phyloP scores from a whole-genome alignment of 2,113 vertebrate genomes.

The Malurus alboscapulatus region DNA sequence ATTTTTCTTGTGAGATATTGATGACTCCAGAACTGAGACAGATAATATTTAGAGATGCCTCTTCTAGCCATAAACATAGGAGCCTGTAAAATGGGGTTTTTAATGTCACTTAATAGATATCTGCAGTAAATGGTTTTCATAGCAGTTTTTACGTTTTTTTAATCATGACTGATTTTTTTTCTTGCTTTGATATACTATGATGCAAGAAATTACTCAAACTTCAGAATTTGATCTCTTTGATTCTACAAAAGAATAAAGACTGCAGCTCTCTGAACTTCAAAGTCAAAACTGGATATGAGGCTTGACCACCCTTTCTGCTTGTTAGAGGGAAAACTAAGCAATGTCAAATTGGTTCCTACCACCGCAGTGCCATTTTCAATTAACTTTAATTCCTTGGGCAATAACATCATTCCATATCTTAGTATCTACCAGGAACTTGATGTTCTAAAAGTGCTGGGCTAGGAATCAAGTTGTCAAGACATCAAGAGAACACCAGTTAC shows the following conservation, averaged over 20 bases:
- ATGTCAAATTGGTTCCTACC: background rate
- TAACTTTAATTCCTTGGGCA: background rate
- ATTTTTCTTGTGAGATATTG: background rate
- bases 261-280: background rate
- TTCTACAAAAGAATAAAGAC: background rate
- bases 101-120: background rate
- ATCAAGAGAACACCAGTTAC: background rate
- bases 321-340: background rate
- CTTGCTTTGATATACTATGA: background rate
- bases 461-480: background rate
- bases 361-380: background rate
- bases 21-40: background rate
- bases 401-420: background rate
- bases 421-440: background rate
- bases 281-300: background rate
- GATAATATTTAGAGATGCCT: background rate
- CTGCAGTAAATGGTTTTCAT: background rate
- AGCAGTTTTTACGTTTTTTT: background rate
- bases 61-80: background rate
- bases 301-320: constrained; percentile 1
- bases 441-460: constrained; percentile 16
- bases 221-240: background rate
- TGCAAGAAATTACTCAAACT: background rate
- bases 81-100: background rate
- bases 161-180: background rate